A percentile compares a stretch with the other conserved stretches of the same genome.
phyloP scores from a whole-genome alignment of 2,797 vertebrate species.

The Spatula clypeata region DNA sequence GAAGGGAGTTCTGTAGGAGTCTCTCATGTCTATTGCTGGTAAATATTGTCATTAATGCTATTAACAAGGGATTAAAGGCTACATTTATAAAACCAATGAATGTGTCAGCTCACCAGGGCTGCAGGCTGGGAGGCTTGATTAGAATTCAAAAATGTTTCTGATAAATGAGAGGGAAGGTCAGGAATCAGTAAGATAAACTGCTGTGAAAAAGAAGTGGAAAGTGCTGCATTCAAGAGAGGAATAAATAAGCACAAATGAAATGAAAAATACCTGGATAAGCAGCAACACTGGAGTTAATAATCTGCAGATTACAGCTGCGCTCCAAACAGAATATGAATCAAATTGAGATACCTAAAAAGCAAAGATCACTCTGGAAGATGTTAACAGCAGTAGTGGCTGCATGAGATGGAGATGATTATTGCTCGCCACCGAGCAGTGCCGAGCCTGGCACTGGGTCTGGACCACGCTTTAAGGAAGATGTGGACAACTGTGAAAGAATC shows the following conservation, averaged over 20 bases:
- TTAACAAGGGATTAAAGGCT: background rate
- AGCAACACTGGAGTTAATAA: background rate
- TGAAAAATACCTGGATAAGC: conserved; percentile 5
- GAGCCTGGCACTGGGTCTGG: background rate
- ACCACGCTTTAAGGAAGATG: background rate
- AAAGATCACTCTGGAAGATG: background rate
- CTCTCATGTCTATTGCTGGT: background rate
- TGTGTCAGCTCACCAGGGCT: background rate
- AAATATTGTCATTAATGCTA: background rate
- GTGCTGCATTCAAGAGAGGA: background rate
- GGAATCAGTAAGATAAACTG: conserved; percentile 3
- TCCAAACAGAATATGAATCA: background rate
- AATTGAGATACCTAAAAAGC: background rate
- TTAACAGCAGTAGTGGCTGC: background rate
- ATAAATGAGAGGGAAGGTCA: background rate
- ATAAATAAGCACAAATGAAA: conserved; percentile 30
- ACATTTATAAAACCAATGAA: background rate
- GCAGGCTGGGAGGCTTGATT: background rate
- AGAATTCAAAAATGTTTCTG: background rate
- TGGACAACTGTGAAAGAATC: background rate
- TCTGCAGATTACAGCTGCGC: background rate
- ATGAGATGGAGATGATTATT: background rate
- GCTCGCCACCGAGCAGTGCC: background rate
- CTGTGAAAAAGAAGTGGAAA: background rate
- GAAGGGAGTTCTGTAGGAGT: background rate